Evolutionary conservation across 2,888 invertebrate genomes (phyloP).

Genomic region (Leptopilina syphax): DNA sequence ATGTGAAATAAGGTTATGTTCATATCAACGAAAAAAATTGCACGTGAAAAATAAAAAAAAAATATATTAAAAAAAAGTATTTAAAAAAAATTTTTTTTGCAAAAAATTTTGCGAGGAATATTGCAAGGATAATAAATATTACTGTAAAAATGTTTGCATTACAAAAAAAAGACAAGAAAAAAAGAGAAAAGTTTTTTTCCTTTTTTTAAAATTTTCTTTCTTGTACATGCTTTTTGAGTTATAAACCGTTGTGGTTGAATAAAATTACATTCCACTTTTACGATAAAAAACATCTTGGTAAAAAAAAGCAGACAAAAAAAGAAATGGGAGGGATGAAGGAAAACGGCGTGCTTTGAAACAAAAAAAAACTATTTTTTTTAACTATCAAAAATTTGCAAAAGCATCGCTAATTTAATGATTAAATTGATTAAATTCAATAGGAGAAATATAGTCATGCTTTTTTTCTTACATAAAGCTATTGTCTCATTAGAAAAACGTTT

Average conservation of each 20-base stretch:
- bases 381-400: slow-evolving; percentile 16
- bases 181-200: neutral
- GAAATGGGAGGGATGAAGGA: slow-evolving; percentile 6
- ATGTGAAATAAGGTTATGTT: slow-evolving; percentile 23
- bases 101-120: too few relatives aligned
- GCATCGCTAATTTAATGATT: neutral
- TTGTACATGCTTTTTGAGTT: neutral
- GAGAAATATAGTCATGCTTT: neutral
- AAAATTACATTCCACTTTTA: slow-evolving; percentile 10
- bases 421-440: neutral
- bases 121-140: too few relatives aligned
- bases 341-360: slow-evolving; percentile 1
- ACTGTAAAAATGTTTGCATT: neutral
- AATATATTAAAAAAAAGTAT: neutral
- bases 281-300: slow-evolving; percentile 28
- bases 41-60: slow-evolving; percentile 25
- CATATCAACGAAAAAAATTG: slow-evolving; percentile 39
- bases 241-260: neutral
- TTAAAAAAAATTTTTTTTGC: neutral
- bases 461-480: neutral
- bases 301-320: slow-evolving; percentile 56
- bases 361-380: neutral
- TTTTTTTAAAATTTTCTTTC: neutral
- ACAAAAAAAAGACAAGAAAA: neutral
- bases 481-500: slow-evolving; percentile 22